Percentiles rank a stretch among this genome's conserved stretches.
Evolutionary conservation across 2,888 invertebrate genomes (phyloP).

Genomic region (Laspeyria flexula): DNA sequence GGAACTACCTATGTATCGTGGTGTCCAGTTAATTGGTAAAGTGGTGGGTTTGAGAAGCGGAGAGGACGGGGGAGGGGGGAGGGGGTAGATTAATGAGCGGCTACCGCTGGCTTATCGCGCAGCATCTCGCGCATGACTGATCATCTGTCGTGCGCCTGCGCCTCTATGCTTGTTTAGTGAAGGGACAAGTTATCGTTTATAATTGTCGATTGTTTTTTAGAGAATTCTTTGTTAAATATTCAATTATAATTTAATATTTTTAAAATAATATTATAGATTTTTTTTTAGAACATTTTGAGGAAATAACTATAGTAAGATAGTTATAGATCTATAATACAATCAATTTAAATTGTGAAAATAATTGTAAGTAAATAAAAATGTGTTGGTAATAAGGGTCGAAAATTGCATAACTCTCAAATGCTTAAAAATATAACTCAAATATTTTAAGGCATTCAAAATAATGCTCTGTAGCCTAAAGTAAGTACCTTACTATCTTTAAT

Average conservation of each 20-base stretch:
- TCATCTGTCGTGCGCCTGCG: constrained; percentile 85
- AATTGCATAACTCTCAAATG: too few relatives aligned
- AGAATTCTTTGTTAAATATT: not conserved
- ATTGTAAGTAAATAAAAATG: too few relatives aligned
- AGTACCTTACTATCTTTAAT: too few relatives aligned
- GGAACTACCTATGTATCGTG: constrained; percentile 67
- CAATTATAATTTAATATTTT: not conserved
- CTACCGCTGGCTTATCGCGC: constrained; percentile 82
- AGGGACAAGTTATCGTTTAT: constrained; percentile 29
- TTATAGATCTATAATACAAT: too few relatives aligned
- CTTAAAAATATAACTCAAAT: too few relatives aligned
- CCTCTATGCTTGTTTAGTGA: constrained; percentile 66
- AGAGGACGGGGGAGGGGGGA: constrained; percentile 68
- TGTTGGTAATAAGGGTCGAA: too few relatives aligned
- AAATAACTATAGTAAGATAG: too few relatives aligned
- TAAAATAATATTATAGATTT: too few relatives aligned
- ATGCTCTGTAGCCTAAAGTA: too few relatives aligned
- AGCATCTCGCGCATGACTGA: constrained; percentile 85
- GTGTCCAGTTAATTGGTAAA: constrained; percentile 82
- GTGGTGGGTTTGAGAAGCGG: constrained; percentile 62
- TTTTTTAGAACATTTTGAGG: too few relatives aligned
- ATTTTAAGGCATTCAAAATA: too few relatives aligned
- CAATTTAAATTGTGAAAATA: too few relatives aligned
- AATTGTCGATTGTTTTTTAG: constrained; percentile 14
- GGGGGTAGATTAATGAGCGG: constrained; percentile 85